Percentiles rank a stretch among this genome's conserved stretches.
Conservation (phyloP, 2,113 vertebrate genomes). For the Motacilla alba region DNA sequence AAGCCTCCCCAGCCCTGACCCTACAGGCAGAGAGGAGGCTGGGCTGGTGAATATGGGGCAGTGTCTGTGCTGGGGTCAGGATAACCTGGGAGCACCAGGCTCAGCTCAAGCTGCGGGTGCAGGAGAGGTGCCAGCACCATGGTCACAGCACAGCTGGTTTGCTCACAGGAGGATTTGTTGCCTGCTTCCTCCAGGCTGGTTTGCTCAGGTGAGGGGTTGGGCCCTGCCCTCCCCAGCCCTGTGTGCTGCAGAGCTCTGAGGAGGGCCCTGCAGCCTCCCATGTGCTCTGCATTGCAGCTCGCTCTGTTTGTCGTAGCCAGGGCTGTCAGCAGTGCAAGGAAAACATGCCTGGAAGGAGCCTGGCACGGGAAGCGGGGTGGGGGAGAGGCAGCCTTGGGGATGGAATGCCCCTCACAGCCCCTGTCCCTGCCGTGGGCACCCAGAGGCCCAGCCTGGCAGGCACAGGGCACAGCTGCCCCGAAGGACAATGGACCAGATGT, state of each 20-base stretch:
- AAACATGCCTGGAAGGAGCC: not conserved
- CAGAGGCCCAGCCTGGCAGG: not conserved
- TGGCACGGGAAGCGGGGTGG: not conserved
- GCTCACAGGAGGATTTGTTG: not conserved
- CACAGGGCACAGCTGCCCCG: fast-evolving
- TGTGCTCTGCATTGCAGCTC: not conserved
- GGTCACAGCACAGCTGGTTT: fast-evolving
- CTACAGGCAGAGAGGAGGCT: not conserved
- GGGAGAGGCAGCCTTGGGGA: not conserved
- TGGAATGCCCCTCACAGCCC: not conserved
- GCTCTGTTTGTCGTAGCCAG: not conserved
- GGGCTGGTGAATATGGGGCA: not conserved
- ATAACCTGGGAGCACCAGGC: not conserved
- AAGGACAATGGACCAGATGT: fast-evolving
- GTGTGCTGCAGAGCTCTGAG: not conserved
- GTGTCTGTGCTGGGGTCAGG: not conserved
- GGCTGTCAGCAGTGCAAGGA: not conserved
- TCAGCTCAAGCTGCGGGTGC: not conserved
- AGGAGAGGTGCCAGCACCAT: fast-evolving
- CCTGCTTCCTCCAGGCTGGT: not conserved
- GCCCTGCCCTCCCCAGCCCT: not conserved
- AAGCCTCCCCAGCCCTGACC: not conserved
- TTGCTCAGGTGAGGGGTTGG: not conserved
- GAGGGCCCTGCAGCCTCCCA: not conserved
- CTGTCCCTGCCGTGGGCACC: not conserved